Conservation (phyloP, 2,113 vertebrate species). For the Phoenicopterus ruber region DNA sequence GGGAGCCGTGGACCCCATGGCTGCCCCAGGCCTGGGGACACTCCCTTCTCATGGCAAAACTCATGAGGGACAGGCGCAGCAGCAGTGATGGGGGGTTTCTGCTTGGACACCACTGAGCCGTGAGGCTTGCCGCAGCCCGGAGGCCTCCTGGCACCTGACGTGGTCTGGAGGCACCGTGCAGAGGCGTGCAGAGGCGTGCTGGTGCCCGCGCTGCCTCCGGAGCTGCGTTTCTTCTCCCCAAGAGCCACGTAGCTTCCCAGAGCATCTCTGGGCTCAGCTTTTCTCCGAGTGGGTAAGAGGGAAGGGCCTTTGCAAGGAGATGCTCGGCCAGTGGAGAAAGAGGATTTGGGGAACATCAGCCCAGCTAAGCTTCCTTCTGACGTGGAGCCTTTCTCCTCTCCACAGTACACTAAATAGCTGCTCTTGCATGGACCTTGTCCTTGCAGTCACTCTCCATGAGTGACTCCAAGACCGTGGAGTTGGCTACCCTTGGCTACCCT, state of each 20-base stretch:
- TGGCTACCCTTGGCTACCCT: background rate
- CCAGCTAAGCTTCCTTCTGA: background rate
- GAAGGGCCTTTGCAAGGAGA: background rate
- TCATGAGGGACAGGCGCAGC: fast-evolving
- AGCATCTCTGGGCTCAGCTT: background rate
- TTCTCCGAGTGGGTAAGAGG: background rate
- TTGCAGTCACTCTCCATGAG: background rate
- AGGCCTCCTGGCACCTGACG: background rate
- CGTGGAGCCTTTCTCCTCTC: background rate
- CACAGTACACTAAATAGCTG: background rate
- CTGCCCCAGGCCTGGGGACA: fast-evolving
- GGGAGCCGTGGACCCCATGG: fast-evolving
- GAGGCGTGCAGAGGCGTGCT: background rate
- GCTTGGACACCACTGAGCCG: background rate
- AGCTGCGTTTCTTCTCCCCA: background rate
- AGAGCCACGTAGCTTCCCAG: fast-evolving
- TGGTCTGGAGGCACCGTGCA: background rate
- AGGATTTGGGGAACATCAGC: background rate
- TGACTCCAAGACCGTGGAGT: background rate
- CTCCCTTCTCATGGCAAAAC: fast-evolving
- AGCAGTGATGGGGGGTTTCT: background rate
- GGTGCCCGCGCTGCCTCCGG: background rate
- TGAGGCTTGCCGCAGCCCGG: background rate
- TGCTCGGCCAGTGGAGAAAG: fast-evolving
- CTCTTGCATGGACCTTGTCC: background rate